phyloP scores from a whole-genome alignment of 2,888 invertebrate species.

The Coecobrya sp. region DNA sequence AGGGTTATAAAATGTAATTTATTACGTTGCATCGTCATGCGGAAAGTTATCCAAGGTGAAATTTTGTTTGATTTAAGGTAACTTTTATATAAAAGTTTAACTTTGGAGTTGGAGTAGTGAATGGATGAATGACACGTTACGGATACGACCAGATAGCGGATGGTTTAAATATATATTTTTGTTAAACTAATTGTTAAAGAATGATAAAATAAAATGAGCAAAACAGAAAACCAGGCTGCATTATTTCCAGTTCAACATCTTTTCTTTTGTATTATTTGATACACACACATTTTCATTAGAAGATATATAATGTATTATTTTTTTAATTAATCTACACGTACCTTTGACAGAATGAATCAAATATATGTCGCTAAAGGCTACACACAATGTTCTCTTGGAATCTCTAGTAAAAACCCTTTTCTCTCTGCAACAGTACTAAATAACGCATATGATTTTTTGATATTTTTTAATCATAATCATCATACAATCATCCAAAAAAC shows the following conservation, averaged over 20 bases:
- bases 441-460: neutral
- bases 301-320: slow-evolving; percentile 32
- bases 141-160: no score
- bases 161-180: no score
- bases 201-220: slow-evolving; percentile 4
- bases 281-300: slow-evolving; percentile 55
- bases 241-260: slow-evolving; percentile 51
- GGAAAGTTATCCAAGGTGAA: no score
- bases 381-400: neutral
- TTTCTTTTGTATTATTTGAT: slow-evolving; percentile 39
- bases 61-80: no score
- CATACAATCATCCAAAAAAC: neutral
- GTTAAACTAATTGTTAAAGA: no score
- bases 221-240: neutral
- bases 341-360: slow-evolving; percentile 44
- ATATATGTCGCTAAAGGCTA: slow-evolving; percentile 34
- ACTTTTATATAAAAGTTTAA: no score
- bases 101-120: no score
- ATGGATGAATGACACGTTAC: no score
- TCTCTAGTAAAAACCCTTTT: slow-evolving; percentile 58
- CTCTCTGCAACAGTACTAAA: neutral
- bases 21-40: no score
- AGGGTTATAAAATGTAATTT: no score
- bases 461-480: neutral
- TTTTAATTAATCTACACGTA: slow-evolving; percentile 35